Base-by-base conservation (phyloP, 2,888 invertebrate genomes). In the Cephus spinipes region DNA sequence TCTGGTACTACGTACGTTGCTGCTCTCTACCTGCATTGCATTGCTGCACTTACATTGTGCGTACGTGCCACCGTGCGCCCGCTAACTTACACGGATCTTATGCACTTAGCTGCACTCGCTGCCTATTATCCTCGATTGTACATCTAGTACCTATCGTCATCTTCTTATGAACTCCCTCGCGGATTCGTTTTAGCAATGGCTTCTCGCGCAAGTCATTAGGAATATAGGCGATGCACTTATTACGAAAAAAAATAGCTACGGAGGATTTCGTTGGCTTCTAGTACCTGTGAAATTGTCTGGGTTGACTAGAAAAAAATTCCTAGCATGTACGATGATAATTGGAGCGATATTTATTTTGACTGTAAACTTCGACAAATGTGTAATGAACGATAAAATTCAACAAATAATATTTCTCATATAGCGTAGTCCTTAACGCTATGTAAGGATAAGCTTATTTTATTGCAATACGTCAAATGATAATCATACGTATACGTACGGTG, bases 51-150 rank as follows among this genome's bases (percentile, higher is more conserved):
- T 55, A 55, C 55, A 55, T 55, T 55, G 55, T 55, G 55, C 55
- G 55, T 55, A 55, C 55, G 55, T 55, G 55, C 55, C 55, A 55
- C 55, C 23, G 55, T 55, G 55, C 55, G 23, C 55, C 23, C 55
- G 55, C 55, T 23, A 55, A 55, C 55, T 55, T 55, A 55, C 55
- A 55, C 55, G 55, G 55, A 55, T 87, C 86, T 85, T 82, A 83
- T 82, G 79, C 81, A 31, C 77, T 78, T 77, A 78, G 81, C 79
- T 73, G 82, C 86, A 81, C 87, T 89, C 87, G 86, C 87, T 83
- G 85, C 86, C 89, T 88, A 89, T 89, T 89, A 89, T 87, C 86
- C 85, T 87, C 88, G 89, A 89, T 86, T 86, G 84, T 55, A 55
- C 55, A 55, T 55, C 23, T 23, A 55, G 15, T 23, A 55, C 55